Base-by-base conservation (phyloP, 2,888 invertebrate genomes). In the Eristalis intricaria region DNA sequence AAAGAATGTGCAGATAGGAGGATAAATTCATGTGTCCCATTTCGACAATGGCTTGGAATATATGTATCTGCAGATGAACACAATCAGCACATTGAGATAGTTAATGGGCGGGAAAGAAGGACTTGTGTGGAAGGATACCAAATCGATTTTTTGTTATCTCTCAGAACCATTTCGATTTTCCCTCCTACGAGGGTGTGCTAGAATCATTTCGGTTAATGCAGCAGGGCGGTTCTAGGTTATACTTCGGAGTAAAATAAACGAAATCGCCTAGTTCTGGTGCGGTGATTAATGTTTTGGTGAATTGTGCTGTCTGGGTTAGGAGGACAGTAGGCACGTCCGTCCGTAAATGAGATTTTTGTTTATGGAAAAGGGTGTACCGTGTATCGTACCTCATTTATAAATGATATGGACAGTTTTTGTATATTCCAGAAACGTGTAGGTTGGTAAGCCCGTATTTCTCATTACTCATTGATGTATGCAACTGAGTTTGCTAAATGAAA, bases 51-150 rank as follows among this genome's bases (percentile, higher is more conserved):
- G 4, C 15, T 8, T n/a, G n/a, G 8, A 19, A 19, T n/a, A 50
- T 19, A 50, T 50, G 19, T 50, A 50, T 50, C 50, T 8, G 50
- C 50, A 76, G 75, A 76, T 76, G 65, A 76, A 68, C 75, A 68
- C 29, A 64, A 76, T 76, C 75, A 75, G 65, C 56, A 75, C 65
- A 35, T 65, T 58, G 63, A 66, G 75, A 76, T 76, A 68, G 66
- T 60, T 66, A 76, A 76, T 66, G 75, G 60, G 66, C 19, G 29
- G 4, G 60, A 60, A 8, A 23, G 35, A 38, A 11, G 60, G 68
- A 40, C 40, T 40, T 29, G 29, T 60, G 29, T 40, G 56, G 75
- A 19, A 50, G 50, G 50, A 50, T 50, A 50, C 19, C 1, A 2
- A 40, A 76, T 76, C 75, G 75, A 76, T 76, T 66, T 76, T 63